Conservation (phyloP, 2,888 invertebrate genomes). For the Rotaria magnacalcarata region DNA sequence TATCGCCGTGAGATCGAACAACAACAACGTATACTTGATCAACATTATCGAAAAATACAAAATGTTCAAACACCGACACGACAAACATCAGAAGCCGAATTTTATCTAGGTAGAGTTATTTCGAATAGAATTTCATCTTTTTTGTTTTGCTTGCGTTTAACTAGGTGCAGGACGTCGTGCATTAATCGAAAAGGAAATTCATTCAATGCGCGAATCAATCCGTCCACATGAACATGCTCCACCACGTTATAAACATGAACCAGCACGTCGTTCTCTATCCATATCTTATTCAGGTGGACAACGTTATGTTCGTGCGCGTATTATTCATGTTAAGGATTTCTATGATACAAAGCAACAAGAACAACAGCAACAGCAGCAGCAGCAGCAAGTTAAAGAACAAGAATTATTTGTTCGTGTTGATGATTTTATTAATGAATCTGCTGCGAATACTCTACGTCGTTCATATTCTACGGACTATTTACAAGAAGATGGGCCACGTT, state of each 20-base stretch:
- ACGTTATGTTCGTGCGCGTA: slow-evolving; percentile 34
- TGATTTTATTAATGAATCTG: slow-evolving; percentile 45
- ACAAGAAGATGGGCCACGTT: slow-evolving; percentile 41
- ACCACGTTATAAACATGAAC: slow-evolving; percentile 14
- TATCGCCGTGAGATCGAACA: neutral
- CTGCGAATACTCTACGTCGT: slow-evolving; percentile 35
- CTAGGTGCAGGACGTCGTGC: slow-evolving; percentile 2
- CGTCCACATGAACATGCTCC: slow-evolving; percentile 33
- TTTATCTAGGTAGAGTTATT: neutral
- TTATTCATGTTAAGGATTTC: slow-evolving; percentile 1
- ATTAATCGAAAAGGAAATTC: neutral
- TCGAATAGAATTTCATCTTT: neutral
- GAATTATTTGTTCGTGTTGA: slow-evolving; percentile 46
- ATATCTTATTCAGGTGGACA: neutral
- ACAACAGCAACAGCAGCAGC: neutral
- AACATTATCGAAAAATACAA: slow-evolving; percentile 1
- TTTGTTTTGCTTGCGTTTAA: neutral
- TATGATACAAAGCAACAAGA: neutral
- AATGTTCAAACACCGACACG: neutral
- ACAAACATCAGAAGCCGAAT: neutral
- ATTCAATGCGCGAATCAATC: slow-evolving; percentile 8
- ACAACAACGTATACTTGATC: slow-evolving; percentile 12
- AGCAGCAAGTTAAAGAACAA: slow-evolving; percentile 5
- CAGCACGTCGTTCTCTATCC: neutral
- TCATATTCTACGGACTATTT: slow-evolving; percentile 45